Conservation (phyloP, 2,113 vertebrate genomes). For the Sardina pilchardus region DNA sequence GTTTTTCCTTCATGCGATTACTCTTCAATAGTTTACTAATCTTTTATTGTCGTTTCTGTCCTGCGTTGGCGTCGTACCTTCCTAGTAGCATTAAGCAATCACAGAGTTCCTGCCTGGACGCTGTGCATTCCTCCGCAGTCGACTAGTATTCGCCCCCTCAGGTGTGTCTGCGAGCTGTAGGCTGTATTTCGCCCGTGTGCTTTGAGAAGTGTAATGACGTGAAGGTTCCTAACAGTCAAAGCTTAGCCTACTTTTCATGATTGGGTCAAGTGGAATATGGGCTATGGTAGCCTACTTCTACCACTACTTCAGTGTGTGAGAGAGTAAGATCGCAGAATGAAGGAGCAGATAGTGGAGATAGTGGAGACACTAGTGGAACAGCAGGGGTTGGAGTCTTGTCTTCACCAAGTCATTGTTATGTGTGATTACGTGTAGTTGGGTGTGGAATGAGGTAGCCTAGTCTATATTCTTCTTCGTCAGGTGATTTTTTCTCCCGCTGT, state of each 20-base stretch:
- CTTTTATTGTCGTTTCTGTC: not conserved
- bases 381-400: conserved; percentile 4
- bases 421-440: not conserved
- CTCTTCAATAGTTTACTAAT: not conserved
- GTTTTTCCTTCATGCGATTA: no score
- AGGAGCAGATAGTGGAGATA: not conserved
- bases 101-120: not conserved
- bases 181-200: not conserved
- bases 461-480: not conserved
- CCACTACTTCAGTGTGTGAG: not conserved
- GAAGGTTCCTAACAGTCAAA: not conserved
- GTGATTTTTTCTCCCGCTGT: not conserved
- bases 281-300: not conserved
- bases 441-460: not conserved
- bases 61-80: not conserved
- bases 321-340: not conserved
- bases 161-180: not conserved
- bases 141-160: not conserved
- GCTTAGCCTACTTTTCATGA: not conserved
- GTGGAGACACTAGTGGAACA: not conserved
- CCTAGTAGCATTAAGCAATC: not conserved
- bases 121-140: not conserved
- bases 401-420: not conserved
- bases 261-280: no score
- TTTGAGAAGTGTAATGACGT: not conserved